Evolutionary conservation across 2,888 invertebrate species (phyloP), one percentile per base, ranked within the genome.

Genomic region (Oeneis ivallda): DNA sequence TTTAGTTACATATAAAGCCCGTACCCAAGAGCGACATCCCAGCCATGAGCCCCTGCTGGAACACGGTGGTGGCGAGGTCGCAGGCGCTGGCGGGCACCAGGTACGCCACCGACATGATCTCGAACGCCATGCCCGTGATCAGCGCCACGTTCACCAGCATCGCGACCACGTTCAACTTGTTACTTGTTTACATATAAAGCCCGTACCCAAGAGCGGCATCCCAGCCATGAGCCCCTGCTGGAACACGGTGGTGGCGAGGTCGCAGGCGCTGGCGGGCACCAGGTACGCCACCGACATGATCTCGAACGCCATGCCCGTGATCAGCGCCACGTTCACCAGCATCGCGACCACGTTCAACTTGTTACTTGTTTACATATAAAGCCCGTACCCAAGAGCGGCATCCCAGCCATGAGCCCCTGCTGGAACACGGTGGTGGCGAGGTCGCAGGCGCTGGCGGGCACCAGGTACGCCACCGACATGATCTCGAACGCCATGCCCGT

Each of bases 401-500:
- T 77, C 0, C 79, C 84, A 1, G 90, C 90, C 67, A 87, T 81
- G 4, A 90, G 41, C 0, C 90, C 91, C 66, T 90, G 90, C 68
- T 90, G 83, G 0, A 72, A 67, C 64, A 80, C 84, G 39, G 77
- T 82, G 76, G 82, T 92, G 70, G 71, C 70, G 65, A 86, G 83
- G 76, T 92, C 92, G 64, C 90, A 89, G 0, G 80, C 85, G 54
- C 88, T 89, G 61, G 84, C 87, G 0, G 88, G 86, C 49, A 89
- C 89, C 72, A 91, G 72, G 73, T 83, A 89, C 0, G 89, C 80
- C 15, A 90, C 87, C 3, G 89, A 88, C 71, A 84, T 79, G 43
- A 84, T 79, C 75, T 91, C 90, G 50, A 81, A 87, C 0, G 78
- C 77, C 88, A 89, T 87, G 7, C 84, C 85, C 47, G 79, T 70